These are phyloP conservation scores for Archips crataeganus DNA, from an alignment of 2,888 invertebrate species.

Conservation along the genomic window DNA sequence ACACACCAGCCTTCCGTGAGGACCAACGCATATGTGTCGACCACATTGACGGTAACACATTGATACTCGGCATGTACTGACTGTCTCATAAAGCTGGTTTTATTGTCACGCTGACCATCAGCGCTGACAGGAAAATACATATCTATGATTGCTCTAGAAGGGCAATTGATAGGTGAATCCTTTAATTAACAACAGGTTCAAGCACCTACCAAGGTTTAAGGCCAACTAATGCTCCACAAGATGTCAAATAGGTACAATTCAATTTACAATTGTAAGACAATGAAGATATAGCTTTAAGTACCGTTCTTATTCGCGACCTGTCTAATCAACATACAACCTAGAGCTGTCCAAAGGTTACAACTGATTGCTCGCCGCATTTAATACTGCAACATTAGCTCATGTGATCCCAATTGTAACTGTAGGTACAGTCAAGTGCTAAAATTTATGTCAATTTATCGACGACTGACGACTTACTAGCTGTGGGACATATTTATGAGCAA, in stretches of 20 bases:
- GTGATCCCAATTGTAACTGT: neutral
- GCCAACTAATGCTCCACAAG: neutral
- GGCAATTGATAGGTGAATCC: too few relatives aligned
- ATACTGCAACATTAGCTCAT: neutral
- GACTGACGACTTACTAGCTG: too few relatives aligned
- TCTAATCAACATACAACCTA: slow-evolving; percentile 12
- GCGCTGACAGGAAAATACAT: too few relatives aligned
- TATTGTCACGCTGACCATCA: too few relatives aligned
- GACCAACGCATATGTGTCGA: slow-evolving; percentile 90
- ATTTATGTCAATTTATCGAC: too few relatives aligned
- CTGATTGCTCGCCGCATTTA: neutral
- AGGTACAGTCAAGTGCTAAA: neutral
- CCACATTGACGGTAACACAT: slow-evolving; percentile 88
- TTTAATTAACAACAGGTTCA: too few relatives aligned
- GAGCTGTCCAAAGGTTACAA: slow-evolving; percentile 9
- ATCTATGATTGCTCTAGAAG: too few relatives aligned
- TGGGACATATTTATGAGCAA: too few relatives aligned
- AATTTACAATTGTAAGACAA: neutral
- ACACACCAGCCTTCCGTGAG: slow-evolving; percentile 90
- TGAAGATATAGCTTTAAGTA: neutral
- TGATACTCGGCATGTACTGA: too few relatives aligned
- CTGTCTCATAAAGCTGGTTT: too few relatives aligned
- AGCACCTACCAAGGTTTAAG: too few relatives aligned
- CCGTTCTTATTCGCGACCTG: neutral
- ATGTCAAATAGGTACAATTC: neutral